Percentiles rank a stretch among this genome's conserved stretches.
Evolutionary conservation across 2,797 vertebrate species (phyloP).

Genomic region (Sebastiscus albofasciatus): DNA sequence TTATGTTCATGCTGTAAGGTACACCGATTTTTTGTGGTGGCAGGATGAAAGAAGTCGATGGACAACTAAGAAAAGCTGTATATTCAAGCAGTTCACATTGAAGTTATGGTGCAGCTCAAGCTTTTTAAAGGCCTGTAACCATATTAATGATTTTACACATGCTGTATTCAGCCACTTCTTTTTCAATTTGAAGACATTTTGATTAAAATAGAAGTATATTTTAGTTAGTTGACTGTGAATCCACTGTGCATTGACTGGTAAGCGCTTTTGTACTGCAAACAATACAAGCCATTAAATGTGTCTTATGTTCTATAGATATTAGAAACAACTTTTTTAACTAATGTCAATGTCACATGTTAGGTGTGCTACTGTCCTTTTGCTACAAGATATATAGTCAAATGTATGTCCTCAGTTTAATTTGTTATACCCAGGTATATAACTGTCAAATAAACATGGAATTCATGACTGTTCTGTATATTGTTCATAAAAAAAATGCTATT

Average conservation of each 20-base stretch:
- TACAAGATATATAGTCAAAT: background rate
- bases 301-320: background rate
- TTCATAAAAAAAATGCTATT: background rate
- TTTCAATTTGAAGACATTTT: slow-evolving; percentile 12
- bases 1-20: background rate
- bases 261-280: slow-evolving; percentile 25
- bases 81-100: background rate
- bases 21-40: background rate
- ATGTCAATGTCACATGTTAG: background rate
- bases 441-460: background rate
- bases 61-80: background rate
- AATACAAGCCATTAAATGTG: background rate
- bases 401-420: background rate
- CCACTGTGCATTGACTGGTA: slow-evolving; percentile 10
- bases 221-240: slow-evolving; percentile 39
- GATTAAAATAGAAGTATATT: slow-evolving; percentile 16
- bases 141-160: background rate
- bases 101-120: background rate
- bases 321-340: background rate
- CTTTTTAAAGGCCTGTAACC: slow-evolving; percentile 1
- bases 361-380: background rate
- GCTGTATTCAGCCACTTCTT: background rate
- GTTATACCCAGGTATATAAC: background rate
- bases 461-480: background rate
- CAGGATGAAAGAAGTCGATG: background rate